Evolutionary conservation across 2,113 vertebrate genomes (phyloP), one percentile per base, ranked within the genome.

Genomic region (Ploceus nigricollis): DNA sequence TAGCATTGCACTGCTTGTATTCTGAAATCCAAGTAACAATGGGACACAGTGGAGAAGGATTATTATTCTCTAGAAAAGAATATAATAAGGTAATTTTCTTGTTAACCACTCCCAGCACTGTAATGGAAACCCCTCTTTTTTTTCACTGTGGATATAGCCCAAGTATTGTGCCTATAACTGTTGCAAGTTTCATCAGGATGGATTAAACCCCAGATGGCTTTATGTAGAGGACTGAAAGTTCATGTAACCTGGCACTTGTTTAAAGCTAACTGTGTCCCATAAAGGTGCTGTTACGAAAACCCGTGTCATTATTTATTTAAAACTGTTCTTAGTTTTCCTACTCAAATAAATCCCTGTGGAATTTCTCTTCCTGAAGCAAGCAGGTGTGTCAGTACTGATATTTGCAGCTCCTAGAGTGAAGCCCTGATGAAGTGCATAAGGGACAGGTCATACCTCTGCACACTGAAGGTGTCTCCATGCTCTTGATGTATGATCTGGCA

Each of bases 141-240:
- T 90, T 82, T 53, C 61, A 65, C 81, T 82, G 56, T 72, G 70
- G 82, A 83, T 90, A 18, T 79, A 85, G 70, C 88, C 71, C 63
- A 42, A 95, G 84, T 88, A 71, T 84, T 6, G 9, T 79, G 63
- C 65, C 91, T 90, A 12, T 83, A 53, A 95, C 39, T 53, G 44
- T 94, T 94, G 48, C 7, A 69, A 69, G 51, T 78, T 71, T 73
- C 57, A 83, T 92, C 44, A 51, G 61, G 53, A 60, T 73, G 90
- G 60, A 75, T 66, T 93, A 31, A 89, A 82, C 19, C 68, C 78
- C 66, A 61, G 85, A 96, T 77, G 73, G 75, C 53, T 93, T 95
- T 81, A 76, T 77, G 15, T 30, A 82, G 75, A 88, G 53, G 89
- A 90, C 94, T 95, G 83, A 90, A 94, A 96, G 30, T 76, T 94